Base-by-base conservation (phyloP, 2,888 invertebrate species). In the Stegophylla sp. region DNA sequence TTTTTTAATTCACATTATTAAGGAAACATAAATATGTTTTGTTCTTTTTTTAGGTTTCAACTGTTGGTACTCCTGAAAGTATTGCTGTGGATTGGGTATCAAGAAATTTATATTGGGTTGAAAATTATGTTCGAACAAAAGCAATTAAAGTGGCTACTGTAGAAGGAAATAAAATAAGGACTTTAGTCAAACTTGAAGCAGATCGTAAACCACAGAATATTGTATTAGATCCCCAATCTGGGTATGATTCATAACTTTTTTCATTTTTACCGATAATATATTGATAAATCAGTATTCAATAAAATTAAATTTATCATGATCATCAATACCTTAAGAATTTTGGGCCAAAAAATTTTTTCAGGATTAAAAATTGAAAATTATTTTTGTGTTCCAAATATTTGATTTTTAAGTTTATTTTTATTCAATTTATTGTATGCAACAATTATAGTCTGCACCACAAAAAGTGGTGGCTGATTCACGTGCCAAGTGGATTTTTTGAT, bases 21-120 rank as follows among this genome's bases (percentile, higher is more conserved):
- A 10, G 10, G 23, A 23, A 66, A 26, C 12, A 34, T 20, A 28
- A 28, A 43, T 26, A n/a, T 69, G 12, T 45, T 10, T n/a, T 4
- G 34, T 34, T 34, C 53, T 41, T 45, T 34, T 82, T 20, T 64
- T 5, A 85, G 85, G 67, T 84, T 26, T 82, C 81, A 56, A 82
- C 82, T 75, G 86, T 91, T 69, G 89, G 89, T 77, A 89, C 90
- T 83, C 92, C 94, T 0, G 91, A 93, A 85, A 94, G 93, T 61
- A 87, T 94, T 74, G 91, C 93, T 9, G 88, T 94, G 59, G 94
- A 94, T 87, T 91, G 91, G 91, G 87, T 91, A 20, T 89, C 90
- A 0, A 88, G 88, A 82, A 89, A 91, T 84, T 87, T 94, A 81
- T 94, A 94, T 87, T 91, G 92, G 86, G 90, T 92, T 41, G 91